Conservation (phyloP, 2,888 invertebrate species). For the Pseudanteris insignis region DNA sequence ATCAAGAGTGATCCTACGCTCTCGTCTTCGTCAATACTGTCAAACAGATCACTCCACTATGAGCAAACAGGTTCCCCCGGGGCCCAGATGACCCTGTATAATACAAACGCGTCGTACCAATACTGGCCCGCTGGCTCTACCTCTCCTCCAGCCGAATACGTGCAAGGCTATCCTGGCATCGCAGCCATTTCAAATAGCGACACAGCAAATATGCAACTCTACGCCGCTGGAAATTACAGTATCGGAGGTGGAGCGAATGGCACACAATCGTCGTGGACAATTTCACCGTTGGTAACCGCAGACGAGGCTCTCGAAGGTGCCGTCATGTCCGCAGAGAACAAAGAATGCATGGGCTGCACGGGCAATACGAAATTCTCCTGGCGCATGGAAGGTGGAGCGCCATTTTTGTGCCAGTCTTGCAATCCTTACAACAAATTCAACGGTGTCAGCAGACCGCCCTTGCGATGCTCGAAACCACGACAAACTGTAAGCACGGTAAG, state of each 20-base stretch:
- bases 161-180: slow-evolving; percentile 57
- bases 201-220: slow-evolving; percentile 55
- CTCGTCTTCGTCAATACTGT: slow-evolving; percentile 71
- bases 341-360: slow-evolving; percentile 77
- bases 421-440: slow-evolving; percentile 68
- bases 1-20: slow-evolving; percentile 77
- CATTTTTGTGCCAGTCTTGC: slow-evolving; percentile 89
- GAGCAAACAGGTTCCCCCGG: slow-evolving; percentile 71
- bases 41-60: slow-evolving; percentile 67
- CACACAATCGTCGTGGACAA: slow-evolving; percentile 67
- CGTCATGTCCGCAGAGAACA: slow-evolving; percentile 69
- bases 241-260: slow-evolving; percentile 67
- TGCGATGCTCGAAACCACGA: slow-evolving; percentile 60
- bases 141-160: slow-evolving; percentile 57
- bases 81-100: slow-evolving; percentile 72
- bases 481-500: slow-evolving; percentile 59
- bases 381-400: slow-evolving; percentile 86
- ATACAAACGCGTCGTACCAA: slow-evolving; percentile 69
- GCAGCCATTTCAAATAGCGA: slow-evolving; percentile 56
- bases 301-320: slow-evolving; percentile 66
- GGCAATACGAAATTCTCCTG: slow-evolving; percentile 80
- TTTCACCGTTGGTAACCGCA: slow-evolving; percentile 66
- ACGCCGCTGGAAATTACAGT: slow-evolving; percentile 56
- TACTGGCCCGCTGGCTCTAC: slow-evolving; percentile 60
- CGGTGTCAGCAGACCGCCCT: slow-evolving; percentile 72